phyloP scores from a whole-genome alignment of 2,888 invertebrate genomes.

The Agriotes lineatus region DNA sequence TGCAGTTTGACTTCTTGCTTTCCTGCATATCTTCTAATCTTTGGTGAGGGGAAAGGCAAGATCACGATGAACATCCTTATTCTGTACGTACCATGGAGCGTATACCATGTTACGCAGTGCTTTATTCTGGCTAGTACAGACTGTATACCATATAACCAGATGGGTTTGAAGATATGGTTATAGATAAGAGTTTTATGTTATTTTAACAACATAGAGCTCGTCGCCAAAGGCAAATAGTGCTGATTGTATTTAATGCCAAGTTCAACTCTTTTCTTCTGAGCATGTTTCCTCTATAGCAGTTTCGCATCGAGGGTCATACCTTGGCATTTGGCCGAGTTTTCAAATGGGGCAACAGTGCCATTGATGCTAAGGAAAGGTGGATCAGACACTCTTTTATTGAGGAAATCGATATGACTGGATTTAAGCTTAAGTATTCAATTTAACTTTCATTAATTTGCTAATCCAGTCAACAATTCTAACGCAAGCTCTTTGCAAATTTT shows the following conservation, averaged over 20 bases:
- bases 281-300: no score
- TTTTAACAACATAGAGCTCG: no score
- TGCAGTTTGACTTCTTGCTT: conserved; percentile 25
- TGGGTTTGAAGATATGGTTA: conserved; percentile 37
- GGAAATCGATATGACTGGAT: conserved; percentile 50
- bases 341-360: no score
- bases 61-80: conserved; percentile 37
- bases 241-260: conserved; percentile 41
- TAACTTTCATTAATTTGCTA: conserved; percentile 49
- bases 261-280: conserved; percentile 46
- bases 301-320: no score
- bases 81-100: conserved; percentile 39
- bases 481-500: conserved; percentile 37
- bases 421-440: no score
- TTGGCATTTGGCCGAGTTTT: no score
- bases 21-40: conserved; percentile 26
- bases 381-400: conserved; percentile 42
- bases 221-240: no score
- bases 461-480: conserved; percentile 44
- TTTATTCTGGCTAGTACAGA: no score
- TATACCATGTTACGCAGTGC: conserved; percentile 36
- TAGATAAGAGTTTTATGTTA: no score
- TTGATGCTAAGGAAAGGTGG: no score
- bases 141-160: conserved; percentile 42
- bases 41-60: conserved; percentile 1